Evolutionary conservation across 2,888 invertebrate species (phyloP), one percentile per base, ranked within the genome.

Genomic region (Rutpela maculata): DNA sequence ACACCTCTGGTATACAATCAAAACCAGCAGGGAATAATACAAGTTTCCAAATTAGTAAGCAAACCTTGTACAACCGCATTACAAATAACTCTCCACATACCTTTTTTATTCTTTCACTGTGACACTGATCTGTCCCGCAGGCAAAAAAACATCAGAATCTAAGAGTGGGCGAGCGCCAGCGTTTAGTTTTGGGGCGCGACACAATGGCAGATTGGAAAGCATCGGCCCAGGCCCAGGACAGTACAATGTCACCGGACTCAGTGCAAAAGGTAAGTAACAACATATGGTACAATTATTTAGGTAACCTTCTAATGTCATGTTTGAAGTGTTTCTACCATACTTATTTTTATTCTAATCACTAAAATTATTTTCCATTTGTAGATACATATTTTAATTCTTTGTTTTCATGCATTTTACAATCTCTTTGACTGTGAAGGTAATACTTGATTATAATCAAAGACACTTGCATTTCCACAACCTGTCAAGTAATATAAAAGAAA

Each of bases 221-320:
- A 91, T 93, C 62, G 97, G 97, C 38, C 97, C 97, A 1, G 97
- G 97, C 19, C 97, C 97, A 17, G 97, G 96, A n/a, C 94, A 95
- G 80, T 97, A 97, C 90, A 96, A 97, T 88, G 95, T 97, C 65
- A 94, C 95, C 81, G 96, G 97, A 78, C 92, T 97, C 87, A 95
- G 95, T 74, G 92, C 95, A 60, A 97, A 95, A 93, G 97, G 97
- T 93, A 82, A 57, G 63, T 63, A 43, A 59, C n/a, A 57, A 35
- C 31, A 65, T 19, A 72, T 67, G 67, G 62, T 50, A 3, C 63
- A 50, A n/a, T 50, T n/a, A n/a, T 50, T 31, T 3, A 4, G 17
- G 17, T 22, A 56, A 15, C 56, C 18, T 67, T 63, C 62, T 35
- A n/a, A 9, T 35, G 62, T 63, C 62, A 35, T 17, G 35, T 35